These are phyloP conservation scores for Marasmarcha lunaedactyla DNA, from an alignment of 2,888 invertebrate genomes.

Conservation along the genomic window DNA sequence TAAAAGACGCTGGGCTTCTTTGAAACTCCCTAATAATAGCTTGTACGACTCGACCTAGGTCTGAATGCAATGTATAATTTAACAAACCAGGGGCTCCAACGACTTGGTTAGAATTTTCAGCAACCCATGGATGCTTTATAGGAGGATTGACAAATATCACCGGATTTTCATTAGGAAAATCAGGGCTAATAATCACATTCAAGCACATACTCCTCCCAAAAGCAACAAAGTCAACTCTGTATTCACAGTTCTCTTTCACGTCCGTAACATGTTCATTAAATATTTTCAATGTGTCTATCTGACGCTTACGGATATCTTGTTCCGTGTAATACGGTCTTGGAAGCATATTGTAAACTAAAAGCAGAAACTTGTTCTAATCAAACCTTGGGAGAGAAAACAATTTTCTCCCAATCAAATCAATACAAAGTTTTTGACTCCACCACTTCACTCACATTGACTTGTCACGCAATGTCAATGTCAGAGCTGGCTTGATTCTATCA, in stretches of 20 bases:
- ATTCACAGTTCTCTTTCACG: constrained; percentile 77
- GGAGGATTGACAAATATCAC: constrained; percentile 75
- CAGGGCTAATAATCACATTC: constrained; percentile 73
- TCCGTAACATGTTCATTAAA: constrained; percentile 86
- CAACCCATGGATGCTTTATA: constrained; percentile 80
- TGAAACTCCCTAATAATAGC: constrained; percentile 84
- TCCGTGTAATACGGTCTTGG: constrained; percentile 68
- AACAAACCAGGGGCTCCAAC: constrained; percentile 80
- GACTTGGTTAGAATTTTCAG: constrained; percentile 75
- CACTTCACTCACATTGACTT: too few relatives aligned
- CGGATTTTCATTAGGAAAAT: constrained; percentile 84
- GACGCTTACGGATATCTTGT: constrained; percentile 73
- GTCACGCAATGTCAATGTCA: too few relatives aligned
- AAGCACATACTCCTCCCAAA: constrained; percentile 75
- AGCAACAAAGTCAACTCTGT: constrained; percentile 76
- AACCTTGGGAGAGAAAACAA: too few relatives aligned
- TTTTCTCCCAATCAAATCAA: too few relatives aligned
- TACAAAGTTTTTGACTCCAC: too few relatives aligned
- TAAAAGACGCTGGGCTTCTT: constrained; percentile 61
- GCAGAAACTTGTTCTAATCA: background rate
- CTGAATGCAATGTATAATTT: constrained; percentile 83
- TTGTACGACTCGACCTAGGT: constrained; percentile 84
- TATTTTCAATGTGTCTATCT: constrained; percentile 85
- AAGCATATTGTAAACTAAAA: constrained; percentile 44
- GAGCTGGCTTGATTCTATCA: too few relatives aligned